Evolutionary conservation across 2,797 vertebrate genomes (phyloP).

Genomic region (Centropyge bicolor): DNA sequence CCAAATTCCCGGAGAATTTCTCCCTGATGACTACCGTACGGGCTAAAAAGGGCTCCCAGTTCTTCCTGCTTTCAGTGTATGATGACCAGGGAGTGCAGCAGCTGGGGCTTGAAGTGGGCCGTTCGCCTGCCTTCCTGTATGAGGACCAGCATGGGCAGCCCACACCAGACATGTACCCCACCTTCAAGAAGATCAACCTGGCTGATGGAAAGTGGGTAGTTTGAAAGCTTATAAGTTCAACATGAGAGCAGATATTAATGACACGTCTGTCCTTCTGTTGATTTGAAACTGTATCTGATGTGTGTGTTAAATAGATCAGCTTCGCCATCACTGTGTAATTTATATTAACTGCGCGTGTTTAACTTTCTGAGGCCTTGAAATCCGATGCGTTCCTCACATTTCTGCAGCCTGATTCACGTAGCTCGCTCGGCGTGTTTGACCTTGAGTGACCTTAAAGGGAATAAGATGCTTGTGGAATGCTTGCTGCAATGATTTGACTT

Average conservation of each 20-base stretch:
- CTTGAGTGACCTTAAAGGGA: conserved; percentile 28
- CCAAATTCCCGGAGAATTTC: conserved; percentile 89
- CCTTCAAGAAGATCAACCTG: conserved; percentile 89
- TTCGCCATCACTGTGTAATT: not conserved
- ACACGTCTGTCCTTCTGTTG: not conserved
- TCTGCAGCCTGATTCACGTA: conserved; percentile 7
- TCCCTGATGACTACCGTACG: conserved; percentile 89
- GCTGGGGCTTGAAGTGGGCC: conserved; percentile 90
- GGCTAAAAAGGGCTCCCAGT: conserved; percentile 85
- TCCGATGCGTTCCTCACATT: not conserved
- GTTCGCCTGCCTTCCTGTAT: conserved; percentile 88
- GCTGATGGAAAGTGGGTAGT: conserved; percentile 91
- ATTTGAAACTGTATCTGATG: conserved; percentile 7
- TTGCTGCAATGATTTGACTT: conserved; percentile 29
- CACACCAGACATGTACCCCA: conserved; percentile 85
- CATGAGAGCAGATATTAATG: not conserved
- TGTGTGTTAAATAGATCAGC: not conserved
- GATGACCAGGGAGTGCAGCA: conserved; percentile 89
- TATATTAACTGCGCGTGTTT: not conserved
- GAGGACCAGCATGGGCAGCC: conserved; percentile 88
- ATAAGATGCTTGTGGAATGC: not conserved
- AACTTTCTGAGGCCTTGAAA: conserved; percentile 27
- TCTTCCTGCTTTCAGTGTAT: conserved; percentile 91
- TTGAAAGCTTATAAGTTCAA: not conserved
- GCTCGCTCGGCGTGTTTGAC: conserved; percentile 13